Evolutionary conservation across 1,140 invertebrate genomes (phyloP).

Genomic region (Centruroides sculpturatus): DNA sequence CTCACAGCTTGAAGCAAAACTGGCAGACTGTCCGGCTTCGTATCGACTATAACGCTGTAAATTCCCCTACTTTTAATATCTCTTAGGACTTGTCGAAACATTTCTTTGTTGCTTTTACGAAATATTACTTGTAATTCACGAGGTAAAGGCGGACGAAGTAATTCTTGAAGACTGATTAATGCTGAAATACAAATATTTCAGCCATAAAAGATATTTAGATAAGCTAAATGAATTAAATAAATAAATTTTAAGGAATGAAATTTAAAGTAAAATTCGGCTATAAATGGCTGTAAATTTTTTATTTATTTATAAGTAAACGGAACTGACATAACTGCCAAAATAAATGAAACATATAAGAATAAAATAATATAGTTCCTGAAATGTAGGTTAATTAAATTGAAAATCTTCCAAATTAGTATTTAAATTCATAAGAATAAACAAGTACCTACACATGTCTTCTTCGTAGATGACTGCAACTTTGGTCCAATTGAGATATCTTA

Average conservation of each 20-base stretch:
- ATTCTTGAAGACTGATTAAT: conserved; percentile 67
- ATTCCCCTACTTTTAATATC: conserved; percentile 68
- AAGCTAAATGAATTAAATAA: no score
- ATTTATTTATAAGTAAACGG: no score
- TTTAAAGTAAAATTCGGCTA: no score
- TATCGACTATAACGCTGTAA: conserved; percentile 69
- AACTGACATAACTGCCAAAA: no score
- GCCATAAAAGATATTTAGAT: not conserved
- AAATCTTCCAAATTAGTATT: no score
- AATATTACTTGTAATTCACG: conserved; percentile 57
- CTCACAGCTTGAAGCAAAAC: conserved; percentile 68
- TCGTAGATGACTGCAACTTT: conserved; percentile 87
- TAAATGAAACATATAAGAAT: no score
- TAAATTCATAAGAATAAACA: conserved; percentile 7
- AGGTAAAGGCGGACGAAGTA: conserved; percentile 51
- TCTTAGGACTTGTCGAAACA: conserved; percentile 59
- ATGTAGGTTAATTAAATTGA: no score
- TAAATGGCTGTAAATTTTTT: no score
- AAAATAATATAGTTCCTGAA: no score
- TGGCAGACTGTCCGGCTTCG: conserved; percentile 55
- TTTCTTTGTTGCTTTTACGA: conserved; percentile 51
- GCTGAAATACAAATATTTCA: conserved; percentile 39
- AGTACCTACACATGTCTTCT: conserved; percentile 56
- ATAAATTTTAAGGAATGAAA: no score
- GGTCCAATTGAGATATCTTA: conserved; percentile 81